phyloP scores from a whole-genome alignment of 1,140 invertebrate genomes.

The Drosophila sulfurigaster region DNA sequence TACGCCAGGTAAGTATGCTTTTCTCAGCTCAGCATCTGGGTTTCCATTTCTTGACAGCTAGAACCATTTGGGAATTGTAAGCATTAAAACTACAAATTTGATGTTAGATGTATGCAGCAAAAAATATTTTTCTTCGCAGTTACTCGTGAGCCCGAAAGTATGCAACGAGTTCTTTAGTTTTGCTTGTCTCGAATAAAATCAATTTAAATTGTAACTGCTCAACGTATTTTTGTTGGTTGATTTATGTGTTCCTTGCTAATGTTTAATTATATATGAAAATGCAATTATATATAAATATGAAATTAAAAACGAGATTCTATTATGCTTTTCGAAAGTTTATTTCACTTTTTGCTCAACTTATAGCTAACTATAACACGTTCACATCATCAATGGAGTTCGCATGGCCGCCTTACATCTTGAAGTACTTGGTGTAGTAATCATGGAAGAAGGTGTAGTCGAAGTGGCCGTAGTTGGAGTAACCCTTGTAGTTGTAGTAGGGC shows the following conservation, averaged over 20 bases:
- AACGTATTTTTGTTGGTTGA: not conserved
- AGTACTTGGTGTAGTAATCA: constrained; percentile 75
- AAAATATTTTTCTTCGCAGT: not conserved
- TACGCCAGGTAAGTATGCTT: constrained; percentile 86
- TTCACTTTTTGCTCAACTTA: constrained; percentile 74
- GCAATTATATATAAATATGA: not conserved
- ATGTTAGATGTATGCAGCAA: constrained; percentile 29
- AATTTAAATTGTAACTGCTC: too few relatives aligned
- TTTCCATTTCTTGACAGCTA: not conserved
- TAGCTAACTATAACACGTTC: constrained; percentile 46
- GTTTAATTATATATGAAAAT: not conserved
- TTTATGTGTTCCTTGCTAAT: too few relatives aligned
- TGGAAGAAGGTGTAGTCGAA: constrained; percentile 74
- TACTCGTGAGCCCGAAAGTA: not conserved
- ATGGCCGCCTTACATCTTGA: constrained; percentile 49
- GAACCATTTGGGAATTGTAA: constrained; percentile 49
- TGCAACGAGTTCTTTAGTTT: not conserved
- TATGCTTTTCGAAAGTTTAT: constrained; percentile 72
- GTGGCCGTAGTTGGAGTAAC: constrained; percentile 68
- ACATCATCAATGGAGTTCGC: constrained; percentile 12
- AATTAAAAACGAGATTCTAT: constrained; percentile 2
- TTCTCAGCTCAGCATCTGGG: not conserved
- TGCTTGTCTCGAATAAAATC: not conserved
- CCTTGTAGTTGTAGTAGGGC: constrained; percentile 70
- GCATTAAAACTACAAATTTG: not conserved